Evolutionary conservation across 2,797 vertebrate genomes (phyloP).

Genomic region (Nothura maculosa): DNA sequence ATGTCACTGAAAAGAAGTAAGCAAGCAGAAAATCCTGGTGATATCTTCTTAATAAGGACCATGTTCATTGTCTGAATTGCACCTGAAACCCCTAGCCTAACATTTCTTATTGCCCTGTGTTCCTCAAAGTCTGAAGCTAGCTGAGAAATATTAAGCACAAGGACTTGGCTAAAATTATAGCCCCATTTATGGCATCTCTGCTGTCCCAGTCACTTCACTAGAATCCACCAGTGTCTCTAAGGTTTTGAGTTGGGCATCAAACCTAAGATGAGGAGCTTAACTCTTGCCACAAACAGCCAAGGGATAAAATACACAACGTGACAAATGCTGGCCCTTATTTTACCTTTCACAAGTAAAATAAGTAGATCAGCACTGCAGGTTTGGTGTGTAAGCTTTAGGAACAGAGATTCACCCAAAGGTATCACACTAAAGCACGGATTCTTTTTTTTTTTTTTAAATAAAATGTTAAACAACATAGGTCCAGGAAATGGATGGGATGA

Average conservation of each 20-base stretch:
- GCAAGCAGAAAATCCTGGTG: background rate
- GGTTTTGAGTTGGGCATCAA: background rate
- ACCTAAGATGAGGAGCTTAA: background rate
- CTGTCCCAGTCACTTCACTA: background rate
- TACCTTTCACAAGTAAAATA: background rate
- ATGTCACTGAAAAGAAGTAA: background rate
- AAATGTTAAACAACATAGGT: background rate
- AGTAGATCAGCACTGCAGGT: background rate
- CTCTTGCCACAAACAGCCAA: background rate
- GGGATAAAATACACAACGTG: background rate
- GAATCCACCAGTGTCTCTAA: background rate
- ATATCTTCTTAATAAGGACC: background rate
- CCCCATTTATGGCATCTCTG: background rate
- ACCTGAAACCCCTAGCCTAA: background rate
- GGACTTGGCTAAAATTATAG: background rate
- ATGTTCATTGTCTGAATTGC: background rate
- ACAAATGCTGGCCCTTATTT: background rate
- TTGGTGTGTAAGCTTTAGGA: background rate
- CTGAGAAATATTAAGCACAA: background rate
- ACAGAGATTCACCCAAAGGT: background rate
- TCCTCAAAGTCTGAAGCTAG: background rate
- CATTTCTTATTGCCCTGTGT: background rate
- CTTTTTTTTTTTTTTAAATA: background rate
- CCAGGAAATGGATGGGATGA: background rate
- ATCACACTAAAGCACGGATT: background rate